Conservation (phyloP, 2,888 invertebrate species). For the Palloptera scutellata region DNA sequence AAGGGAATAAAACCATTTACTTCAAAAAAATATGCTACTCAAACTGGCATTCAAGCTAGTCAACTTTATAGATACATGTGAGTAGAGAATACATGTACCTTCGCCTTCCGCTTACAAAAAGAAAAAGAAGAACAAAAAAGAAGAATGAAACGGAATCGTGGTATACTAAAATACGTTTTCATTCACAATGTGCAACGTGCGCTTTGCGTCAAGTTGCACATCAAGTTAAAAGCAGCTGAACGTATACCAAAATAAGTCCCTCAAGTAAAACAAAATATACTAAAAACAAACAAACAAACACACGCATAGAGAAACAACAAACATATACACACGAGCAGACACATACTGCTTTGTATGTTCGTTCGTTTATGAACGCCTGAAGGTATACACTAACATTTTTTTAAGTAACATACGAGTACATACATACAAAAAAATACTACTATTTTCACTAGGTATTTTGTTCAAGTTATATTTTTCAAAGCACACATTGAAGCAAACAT, state of each 20-base stretch:
- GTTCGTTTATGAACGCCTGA: conserved; percentile 12
- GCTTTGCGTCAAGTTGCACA: conserved; percentile 28
- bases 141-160: not conserved
- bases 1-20: conserved; percentile 20
- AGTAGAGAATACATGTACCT: not conserved
- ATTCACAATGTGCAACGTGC: conserved; percentile 21
- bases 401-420: not conserved
- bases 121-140: not conserved
- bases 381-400: conserved; percentile 11
- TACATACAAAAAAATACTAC: not conserved
- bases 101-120: not conserved
- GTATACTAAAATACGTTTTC: conserved; percentile 1
- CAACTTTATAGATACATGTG: not conserved
- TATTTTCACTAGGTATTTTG: conserved; percentile 3
- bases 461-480: not conserved
- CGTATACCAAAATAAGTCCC: conserved; percentile 19
- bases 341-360: conserved; percentile 7
- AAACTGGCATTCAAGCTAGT: conserved; percentile 5
- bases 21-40: conserved; percentile 14
- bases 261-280: conserved; percentile 12
- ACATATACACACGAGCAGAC: conserved; percentile 3
- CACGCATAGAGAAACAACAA: not conserved
- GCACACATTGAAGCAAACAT: no score
- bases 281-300: not conserved
- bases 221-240: conserved; percentile 25